Percentiles rank a stretch among this genome's conserved stretches.
Evolutionary conservation across 2,113 vertebrate species (phyloP).

Genomic region (Psephotus haematonotus): DNA sequence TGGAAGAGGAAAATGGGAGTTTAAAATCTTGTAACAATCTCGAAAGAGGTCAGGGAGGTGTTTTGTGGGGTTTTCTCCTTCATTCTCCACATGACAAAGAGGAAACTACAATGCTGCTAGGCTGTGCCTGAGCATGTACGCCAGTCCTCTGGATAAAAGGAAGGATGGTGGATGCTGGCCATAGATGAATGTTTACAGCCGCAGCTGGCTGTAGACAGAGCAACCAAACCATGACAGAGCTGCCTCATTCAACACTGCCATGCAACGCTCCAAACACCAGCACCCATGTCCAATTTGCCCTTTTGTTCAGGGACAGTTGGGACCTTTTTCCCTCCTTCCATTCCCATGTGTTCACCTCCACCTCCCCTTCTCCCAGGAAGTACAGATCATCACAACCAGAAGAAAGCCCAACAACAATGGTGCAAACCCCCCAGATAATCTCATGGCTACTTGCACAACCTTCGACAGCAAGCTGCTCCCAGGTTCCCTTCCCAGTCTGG

Average conservation of each 20-base stretch:
- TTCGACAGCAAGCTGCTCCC: background rate
- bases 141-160: background rate
- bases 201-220: background rate
- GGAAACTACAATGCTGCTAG: background rate
- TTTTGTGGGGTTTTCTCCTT: background rate
- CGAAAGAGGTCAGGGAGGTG: background rate
- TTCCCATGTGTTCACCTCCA: background rate
- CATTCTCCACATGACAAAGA: background rate
- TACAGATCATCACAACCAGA: background rate
- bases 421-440: background rate
- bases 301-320: rapidly evolving
- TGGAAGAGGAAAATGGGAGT: background rate
- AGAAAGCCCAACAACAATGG: background rate
- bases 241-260: background rate
- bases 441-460: background rate
- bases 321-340: background rate
- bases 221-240: background rate
- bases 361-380: background rate
- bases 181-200: background rate
- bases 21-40: background rate
- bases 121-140: background rate
- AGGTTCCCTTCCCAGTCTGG: background rate
- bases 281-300: background rate
- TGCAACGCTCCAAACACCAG: background rate
- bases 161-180: background rate